These are phyloP conservation scores for Corvus cornix DNA, from an alignment of 2,113 vertebrate species.

Conservation along the genomic window DNA sequence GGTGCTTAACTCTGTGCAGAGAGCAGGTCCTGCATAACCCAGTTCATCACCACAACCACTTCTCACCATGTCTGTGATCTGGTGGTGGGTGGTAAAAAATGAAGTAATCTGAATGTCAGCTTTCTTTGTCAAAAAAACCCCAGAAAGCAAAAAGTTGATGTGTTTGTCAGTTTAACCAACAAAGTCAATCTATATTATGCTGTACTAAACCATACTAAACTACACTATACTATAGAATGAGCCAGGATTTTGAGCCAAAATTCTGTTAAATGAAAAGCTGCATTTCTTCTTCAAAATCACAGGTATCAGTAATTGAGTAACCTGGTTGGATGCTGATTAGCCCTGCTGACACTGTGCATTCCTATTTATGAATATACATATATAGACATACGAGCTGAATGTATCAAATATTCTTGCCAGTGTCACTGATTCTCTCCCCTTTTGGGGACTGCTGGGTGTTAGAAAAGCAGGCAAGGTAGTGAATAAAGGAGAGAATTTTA, in stretches of 20 bases:
- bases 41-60: not conserved
- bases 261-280: not conserved
- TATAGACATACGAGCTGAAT: not conserved
- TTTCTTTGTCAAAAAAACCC: not conserved
- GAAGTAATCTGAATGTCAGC: not conserved
- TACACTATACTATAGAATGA: not conserved
- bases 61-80: not conserved
- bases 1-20: not conserved
- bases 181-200: not conserved
- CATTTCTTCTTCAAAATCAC: not conserved
- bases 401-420: not conserved
- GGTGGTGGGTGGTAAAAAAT: not conserved
- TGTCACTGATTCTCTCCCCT: not conserved
- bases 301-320: not conserved
- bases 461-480: not conserved
- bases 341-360: not conserved
- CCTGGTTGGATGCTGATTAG: not conserved
- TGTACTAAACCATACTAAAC: not conserved
- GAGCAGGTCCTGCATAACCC: not conserved
- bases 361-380: not conserved
- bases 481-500: constrained; percentile 10
- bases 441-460: not conserved
- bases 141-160: not conserved
- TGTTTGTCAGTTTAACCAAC: not conserved
- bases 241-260: not conserved